phyloP scores from a whole-genome alignment of 2,113 vertebrate species.

The Eretmochelys imbricata region DNA sequence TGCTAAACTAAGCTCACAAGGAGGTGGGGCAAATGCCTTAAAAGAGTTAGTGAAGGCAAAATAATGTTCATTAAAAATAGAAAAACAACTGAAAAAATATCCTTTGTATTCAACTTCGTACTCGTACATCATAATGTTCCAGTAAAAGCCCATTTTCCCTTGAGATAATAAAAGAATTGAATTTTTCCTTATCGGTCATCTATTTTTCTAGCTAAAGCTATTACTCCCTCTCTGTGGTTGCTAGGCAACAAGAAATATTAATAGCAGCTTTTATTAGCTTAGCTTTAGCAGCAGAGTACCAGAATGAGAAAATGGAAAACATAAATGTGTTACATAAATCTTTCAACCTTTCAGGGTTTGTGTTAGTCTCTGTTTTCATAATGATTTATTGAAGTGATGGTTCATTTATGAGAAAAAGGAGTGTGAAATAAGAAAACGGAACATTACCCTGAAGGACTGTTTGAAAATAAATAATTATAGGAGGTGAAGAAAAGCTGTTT shows the following conservation, averaged over 20 bases:
- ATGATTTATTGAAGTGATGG: slow-evolving; percentile 98
- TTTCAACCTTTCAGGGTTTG: slow-evolving; percentile 96
- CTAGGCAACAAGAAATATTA: slow-evolving; percentile 99
- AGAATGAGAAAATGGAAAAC: slow-evolving; percentile 99
- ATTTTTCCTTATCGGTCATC: slow-evolving; percentile 99
- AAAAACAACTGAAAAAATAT: slow-evolving; percentile 82
- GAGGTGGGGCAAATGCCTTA: slow-evolving; percentile 69
- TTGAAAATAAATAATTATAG: slow-evolving; percentile 99
- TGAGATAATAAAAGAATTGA: slow-evolving; percentile 99
- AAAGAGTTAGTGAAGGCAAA: slow-evolving; percentile 80
- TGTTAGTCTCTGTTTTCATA: slow-evolving; percentile 99
- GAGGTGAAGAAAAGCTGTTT: slow-evolving; percentile 94
- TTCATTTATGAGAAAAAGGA: slow-evolving; percentile 99
- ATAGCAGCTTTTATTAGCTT: slow-evolving; percentile 99
- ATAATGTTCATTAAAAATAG: slow-evolving; percentile 84
- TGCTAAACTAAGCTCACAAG: slow-evolving; percentile 80
- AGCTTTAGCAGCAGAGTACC: slow-evolving; percentile 98
- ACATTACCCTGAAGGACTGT: slow-evolving; percentile 98
- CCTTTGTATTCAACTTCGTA: slow-evolving; percentile 88
- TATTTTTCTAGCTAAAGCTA: slow-evolving; percentile 99
- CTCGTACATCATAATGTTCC: slow-evolving; percentile 98
- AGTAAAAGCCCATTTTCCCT: slow-evolving; percentile 98
- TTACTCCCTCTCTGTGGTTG: slow-evolving; percentile 98
- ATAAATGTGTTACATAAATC: slow-evolving; percentile 99
- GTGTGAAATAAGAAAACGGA: slow-evolving; percentile 98